Base-by-base conservation (phyloP, 2,888 invertebrate genomes). In the Drosophila pullipes region DNA sequence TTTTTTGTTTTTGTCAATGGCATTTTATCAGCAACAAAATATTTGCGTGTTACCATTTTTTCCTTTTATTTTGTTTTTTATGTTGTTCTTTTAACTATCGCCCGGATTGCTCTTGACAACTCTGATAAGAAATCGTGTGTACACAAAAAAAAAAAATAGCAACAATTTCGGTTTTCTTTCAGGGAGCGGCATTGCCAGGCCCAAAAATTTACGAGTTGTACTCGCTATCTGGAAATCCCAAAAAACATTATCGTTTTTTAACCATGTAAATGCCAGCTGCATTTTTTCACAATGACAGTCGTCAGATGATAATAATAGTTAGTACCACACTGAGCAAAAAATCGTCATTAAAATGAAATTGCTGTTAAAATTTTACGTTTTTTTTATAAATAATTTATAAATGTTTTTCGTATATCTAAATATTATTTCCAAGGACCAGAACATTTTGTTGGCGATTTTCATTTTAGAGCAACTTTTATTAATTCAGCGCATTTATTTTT, bases 21-120 rank as follows among this genome's bases (percentile, higher is more conserved):
- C 59, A 85, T 87, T 85, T 85, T 88, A 85, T 85, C 85, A 85
- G 83, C 71, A 54, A 16, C 11, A 16, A 55, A 50, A 47, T 69
- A 60, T 74, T 49, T 60, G 57, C 71, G 37, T 63, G 39, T 62
- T 59, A 33, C 16, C 39, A 59, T 35, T 65, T 47, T 73, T 57
- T 33, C 0, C 0, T 52, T 49, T 39, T 3, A 9, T 13, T 35
- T 33, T 31, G 9, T 16, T 37, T 31, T 49, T 16, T 31, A 50
- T 16, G 54, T 59, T 25, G 28, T 55, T 55, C 25, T 35, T 28
- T 49, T 72, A 71, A 13, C 64, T 74, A 67, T 82, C 71, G 35
- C 64, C 65, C 70, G 72, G 69, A 66, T 0, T 60, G 55, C 55
- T 70, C 63, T 64, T 75, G 63, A 41, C 60, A 64, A 58, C 70